These are phyloP conservation scores for Gymnosoma rotundatum DNA, from an alignment of 2,888 invertebrate genomes.

Conservation along the genomic window DNA sequence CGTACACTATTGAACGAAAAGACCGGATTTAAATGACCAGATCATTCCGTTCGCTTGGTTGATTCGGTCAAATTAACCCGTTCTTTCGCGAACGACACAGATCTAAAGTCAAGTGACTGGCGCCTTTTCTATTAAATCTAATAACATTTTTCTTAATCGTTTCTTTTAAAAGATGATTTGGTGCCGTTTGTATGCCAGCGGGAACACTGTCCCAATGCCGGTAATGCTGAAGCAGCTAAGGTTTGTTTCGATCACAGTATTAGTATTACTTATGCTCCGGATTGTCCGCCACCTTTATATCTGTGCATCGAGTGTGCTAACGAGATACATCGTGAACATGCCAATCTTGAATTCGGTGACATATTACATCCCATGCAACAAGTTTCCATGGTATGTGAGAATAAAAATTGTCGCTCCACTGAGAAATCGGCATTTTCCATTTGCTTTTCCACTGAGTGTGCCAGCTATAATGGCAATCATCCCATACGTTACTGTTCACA, in stretches of 20 bases:
- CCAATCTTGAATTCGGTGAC: constrained; percentile 92
- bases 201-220: constrained; percentile 94
- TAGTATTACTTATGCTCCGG: constrained; percentile 92
- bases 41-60: too few relatives aligned
- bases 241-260: constrained; percentile 97
- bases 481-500: constrained; percentile 96
- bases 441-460: constrained; percentile 98
- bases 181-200: constrained; percentile 94
- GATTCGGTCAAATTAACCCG: too few relatives aligned
- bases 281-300: constrained; percentile 96
- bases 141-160: not conserved
- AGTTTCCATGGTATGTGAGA: constrained; percentile 97
- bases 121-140: not conserved
- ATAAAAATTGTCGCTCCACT: constrained; percentile 96
- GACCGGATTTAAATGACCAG: too few relatives aligned
- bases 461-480: constrained; percentile 96
- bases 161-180: constrained; percentile 85
- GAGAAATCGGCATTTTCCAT: constrained; percentile 97
- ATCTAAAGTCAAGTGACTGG: constrained; percentile 77
- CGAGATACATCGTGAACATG: constrained; percentile 93
- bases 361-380: constrained; percentile 96
- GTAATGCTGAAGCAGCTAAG: constrained; percentile 93
- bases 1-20: too few relatives aligned
- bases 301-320: constrained; percentile 98
- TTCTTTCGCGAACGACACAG: too few relatives aligned